Evolutionary conservation across 1,140 invertebrate genomes (phyloP).

Genomic region (Atta texana): DNA sequence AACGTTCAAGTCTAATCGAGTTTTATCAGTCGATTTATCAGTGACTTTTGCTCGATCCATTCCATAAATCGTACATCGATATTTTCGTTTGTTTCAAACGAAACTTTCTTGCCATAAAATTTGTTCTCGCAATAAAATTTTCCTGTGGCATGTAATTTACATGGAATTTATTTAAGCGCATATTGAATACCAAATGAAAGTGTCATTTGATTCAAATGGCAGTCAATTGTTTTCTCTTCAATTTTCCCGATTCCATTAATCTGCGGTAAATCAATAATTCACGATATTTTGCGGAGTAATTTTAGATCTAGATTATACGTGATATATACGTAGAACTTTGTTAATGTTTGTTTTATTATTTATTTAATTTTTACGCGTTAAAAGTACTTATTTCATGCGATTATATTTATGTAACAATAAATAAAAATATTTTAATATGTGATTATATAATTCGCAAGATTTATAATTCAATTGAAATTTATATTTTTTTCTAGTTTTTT

Average conservation of each 20-base stretch:
- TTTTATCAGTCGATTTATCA: constrained; percentile 16
- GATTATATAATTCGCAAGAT: not conserved
- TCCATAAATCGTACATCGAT: not conserved
- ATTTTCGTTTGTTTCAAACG: not conserved
- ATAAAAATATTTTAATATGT: not conserved
- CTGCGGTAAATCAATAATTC: not conserved
- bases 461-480: not conserved
- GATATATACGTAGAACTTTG: not conserved
- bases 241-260: constrained; percentile 14
- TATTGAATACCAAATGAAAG: not conserved
- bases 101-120: not conserved
- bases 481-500: not conserved
- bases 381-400: not conserved
- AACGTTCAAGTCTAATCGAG: not conserved
- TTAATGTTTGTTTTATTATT: not conserved
- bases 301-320: not conserved
- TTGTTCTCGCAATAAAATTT: not conserved
- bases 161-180: not conserved
- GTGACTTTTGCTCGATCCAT: not conserved
- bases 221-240: not conserved
- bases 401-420: constrained; percentile 8
- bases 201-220: not conserved
- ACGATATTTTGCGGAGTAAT: not conserved
- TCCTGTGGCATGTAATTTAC: not conserved
- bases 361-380: not conserved